phyloP scores from a whole-genome alignment of 2,113 vertebrate genomes.

The Oxyruncus cristatus region DNA sequence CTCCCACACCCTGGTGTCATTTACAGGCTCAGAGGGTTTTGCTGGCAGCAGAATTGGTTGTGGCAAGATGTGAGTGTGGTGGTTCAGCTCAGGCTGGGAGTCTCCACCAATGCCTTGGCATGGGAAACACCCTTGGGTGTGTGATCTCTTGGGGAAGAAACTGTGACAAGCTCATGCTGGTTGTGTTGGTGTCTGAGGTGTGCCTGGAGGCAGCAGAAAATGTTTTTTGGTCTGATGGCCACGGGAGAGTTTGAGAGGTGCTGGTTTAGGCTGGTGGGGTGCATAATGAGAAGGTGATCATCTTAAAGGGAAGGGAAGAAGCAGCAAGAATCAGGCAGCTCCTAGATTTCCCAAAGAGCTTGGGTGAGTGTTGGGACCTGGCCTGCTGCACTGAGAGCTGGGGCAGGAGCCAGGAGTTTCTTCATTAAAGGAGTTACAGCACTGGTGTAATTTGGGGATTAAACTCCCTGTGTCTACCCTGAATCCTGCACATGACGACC shows the following conservation, averaged over 20 bases:
- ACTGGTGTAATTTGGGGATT: background rate
- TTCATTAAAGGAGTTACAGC: background rate
- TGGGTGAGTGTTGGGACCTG: background rate
- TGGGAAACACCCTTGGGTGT: background rate
- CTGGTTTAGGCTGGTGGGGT: background rate
- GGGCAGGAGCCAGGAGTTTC: background rate
- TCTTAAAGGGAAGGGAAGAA: background rate
- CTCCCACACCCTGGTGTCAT: background rate
- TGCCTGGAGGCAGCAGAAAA: background rate
- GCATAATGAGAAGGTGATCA: fast-evolving
- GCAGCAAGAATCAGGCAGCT: background rate
- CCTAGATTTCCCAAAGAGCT: background rate
- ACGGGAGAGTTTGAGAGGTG: background rate
- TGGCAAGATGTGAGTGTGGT: background rate
- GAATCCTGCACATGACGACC: background rate
- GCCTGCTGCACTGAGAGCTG: background rate
- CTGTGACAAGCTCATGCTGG: fast-evolving
- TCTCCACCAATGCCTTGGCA: background rate
- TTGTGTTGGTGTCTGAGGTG: background rate
- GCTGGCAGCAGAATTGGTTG: background rate
- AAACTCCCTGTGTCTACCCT: background rate
- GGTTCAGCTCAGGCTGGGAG: background rate
- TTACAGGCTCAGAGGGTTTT: background rate
- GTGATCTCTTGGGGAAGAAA: background rate
- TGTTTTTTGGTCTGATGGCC: background rate